Conservation (phyloP, 2,888 invertebrate genomes). For the Patella caerulea region DNA sequence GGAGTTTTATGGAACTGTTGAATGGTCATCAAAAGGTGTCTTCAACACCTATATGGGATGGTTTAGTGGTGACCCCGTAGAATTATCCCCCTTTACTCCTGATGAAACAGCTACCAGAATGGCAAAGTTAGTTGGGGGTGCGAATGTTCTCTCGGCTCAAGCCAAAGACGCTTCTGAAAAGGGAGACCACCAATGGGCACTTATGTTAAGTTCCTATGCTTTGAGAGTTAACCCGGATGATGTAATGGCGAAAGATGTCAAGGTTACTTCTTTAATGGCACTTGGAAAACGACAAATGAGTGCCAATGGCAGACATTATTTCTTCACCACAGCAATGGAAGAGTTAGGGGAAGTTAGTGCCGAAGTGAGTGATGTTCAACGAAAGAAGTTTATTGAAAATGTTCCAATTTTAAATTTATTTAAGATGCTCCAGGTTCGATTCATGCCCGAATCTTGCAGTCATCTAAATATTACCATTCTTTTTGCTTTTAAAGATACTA, state of each 20-base stretch:
- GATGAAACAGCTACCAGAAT: constrained; percentile 47
- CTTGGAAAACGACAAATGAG: constrained; percentile 50
- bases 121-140: constrained; percentile 47
- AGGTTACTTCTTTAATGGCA: constrained; percentile 46
- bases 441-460: constrained; percentile 44
- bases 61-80: constrained; percentile 57
- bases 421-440: constrained; percentile 40
- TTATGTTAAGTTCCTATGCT: constrained; percentile 51
- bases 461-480: constrained; percentile 26
- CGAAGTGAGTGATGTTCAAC: constrained; percentile 13
- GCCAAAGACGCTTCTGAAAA: constrained; percentile 47
- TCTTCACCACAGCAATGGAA: constrained; percentile 56
- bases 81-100: constrained; percentile 47
- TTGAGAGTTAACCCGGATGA: constrained; percentile 36
- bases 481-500: constrained; percentile 43
- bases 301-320: constrained; percentile 59
- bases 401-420: constrained; percentile 41
- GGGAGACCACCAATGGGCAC: constrained; percentile 59
- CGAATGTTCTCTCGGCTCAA: constrained; percentile 30
- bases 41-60: constrained; percentile 51
- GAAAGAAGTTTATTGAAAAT: constrained; percentile 22
- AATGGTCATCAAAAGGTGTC: constrained; percentile 61
- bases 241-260: constrained; percentile 43
- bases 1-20: constrained; percentile 62
- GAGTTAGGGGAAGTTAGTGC: constrained; percentile 40